Conservation (phyloP, 35 echinoderm and acorn worm genomes). For the Ophiothrix spiculata region DNA sequence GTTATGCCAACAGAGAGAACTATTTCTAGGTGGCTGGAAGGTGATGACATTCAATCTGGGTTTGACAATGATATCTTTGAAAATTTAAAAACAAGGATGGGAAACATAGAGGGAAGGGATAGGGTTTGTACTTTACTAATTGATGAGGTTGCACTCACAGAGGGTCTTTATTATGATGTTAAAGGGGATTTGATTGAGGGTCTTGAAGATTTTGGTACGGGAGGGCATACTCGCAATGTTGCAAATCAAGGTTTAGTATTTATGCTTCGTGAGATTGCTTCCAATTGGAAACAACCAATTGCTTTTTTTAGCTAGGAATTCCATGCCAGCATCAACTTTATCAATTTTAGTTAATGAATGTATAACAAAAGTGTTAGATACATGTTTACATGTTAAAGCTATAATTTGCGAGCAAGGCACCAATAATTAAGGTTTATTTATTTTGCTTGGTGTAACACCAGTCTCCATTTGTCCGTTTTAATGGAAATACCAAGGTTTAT, state of each 20-base stretch:
- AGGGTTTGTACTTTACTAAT: no score
- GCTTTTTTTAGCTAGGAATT: constrained; percentile 28
- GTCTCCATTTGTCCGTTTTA: constrained; percentile 31
- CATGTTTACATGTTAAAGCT: constrained; percentile 39
- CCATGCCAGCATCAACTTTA: background rate
- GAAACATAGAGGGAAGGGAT: no score
- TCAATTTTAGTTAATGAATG: constrained; percentile 37
- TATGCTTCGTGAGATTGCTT: constrained; percentile 44
- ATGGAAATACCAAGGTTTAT: constrained; percentile 25
- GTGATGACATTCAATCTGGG: no score
- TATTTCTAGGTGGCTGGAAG: no score
- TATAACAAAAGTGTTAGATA: constrained; percentile 17
- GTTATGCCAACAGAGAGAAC: no score
- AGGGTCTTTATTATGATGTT: no score
- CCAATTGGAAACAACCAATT: constrained; percentile 53
- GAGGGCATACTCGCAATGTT: no score
- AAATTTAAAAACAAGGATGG: no score
- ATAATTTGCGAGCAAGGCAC: constrained; percentile 60
- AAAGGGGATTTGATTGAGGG: no score
- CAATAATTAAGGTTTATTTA: constrained; percentile 34
- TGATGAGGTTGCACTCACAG: no score
- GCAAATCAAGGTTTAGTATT: constrained; percentile 63
- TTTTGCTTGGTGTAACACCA: constrained; percentile 30
- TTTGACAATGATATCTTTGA: no score
- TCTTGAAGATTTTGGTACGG: no score